phyloP scores from a whole-genome alignment of 2,797 vertebrate genomes.

The Astyanax mexicanus region DNA sequence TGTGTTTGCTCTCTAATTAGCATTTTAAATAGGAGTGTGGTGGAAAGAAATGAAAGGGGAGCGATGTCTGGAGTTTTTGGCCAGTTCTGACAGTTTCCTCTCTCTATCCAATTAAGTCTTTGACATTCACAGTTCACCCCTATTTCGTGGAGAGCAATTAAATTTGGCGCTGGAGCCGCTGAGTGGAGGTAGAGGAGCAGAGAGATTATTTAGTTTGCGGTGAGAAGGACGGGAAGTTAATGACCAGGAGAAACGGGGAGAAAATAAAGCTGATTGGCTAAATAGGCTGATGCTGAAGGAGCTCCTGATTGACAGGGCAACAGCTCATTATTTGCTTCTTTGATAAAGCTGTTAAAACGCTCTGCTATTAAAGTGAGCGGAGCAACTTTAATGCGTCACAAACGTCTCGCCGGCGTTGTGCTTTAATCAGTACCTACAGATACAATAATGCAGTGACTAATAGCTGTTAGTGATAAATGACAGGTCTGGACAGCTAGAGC shows the following conservation, averaged over 20 bases:
- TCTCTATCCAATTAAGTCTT: conserved; percentile 48
- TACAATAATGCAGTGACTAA: background rate
- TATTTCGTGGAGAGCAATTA: conserved; percentile 50
- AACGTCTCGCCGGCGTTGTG: background rate
- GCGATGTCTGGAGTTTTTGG: conserved; percentile 27
- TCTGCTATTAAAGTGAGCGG: background rate
- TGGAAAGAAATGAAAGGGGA: conserved; percentile 37
- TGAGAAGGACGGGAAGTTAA: conserved; percentile 42
- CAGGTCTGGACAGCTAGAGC: background rate
- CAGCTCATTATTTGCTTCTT: conserved; percentile 32
- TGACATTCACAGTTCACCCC: conserved; percentile 53
- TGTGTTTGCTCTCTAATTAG: conserved; percentile 40
- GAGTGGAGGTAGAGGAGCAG: conserved; percentile 24
- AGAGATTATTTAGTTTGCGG: conserved; percentile 41
- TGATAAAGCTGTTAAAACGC: conserved; percentile 10
- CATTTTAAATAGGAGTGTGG: conserved; percentile 49
- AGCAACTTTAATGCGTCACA: background rate
- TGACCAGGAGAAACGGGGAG: conserved; percentile 38
- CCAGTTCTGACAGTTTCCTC: conserved; percentile 38
- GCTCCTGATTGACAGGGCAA: conserved; percentile 21
- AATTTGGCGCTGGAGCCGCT: conserved; percentile 31
- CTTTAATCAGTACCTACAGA: conserved; percentile 5
- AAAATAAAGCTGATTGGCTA: conserved; percentile 39
- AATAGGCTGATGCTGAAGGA: conserved; percentile 38
- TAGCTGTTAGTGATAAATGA: conserved; percentile 4